Evolutionary conservation across 2,888 invertebrate species (phyloP), one percentile per base, ranked within the genome.

Genomic region (Dynastes grantii): DNA sequence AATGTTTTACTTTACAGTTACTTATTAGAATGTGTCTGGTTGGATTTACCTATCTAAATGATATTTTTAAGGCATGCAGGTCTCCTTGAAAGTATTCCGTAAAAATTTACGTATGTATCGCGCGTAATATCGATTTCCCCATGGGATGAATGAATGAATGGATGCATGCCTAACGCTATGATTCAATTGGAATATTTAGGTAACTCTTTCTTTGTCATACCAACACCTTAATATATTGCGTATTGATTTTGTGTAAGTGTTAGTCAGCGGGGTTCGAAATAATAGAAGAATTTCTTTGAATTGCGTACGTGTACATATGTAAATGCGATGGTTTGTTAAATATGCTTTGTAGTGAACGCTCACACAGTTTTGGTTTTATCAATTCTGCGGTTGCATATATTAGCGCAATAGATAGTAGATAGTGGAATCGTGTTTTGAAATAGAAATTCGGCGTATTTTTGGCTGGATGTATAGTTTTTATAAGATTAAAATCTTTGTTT

Each of bases 131-230:
- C 40, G 22, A 65, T 65, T 65, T 65, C 65, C n/a, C 65, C 65
- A 65, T 11, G 9, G 16, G 37, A 65, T 45, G 29, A n/a, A 65
- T 65, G 37, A 8, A 45, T 45, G 45, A 45, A 45, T 45, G 40
- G 37, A 65, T 40, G 27, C 65, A 65, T 65, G 37, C 40, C 37
- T 45, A 65, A 45, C 13, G n/a, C 22, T 37, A 11, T 65, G 65
- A 65, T 65, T 65, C 65, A 65, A 65, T 65, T 13, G 37, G 45
- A 11, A 65, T 65, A 45, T 65, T 65, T 65, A 16, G 45, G 65
- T 65, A 65, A 22, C 65, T 65, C 16, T 65, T 22, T 65, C 37
- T 45, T 13, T 40, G 1, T 11, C n/a, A 22, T 22, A 37, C 65
- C 65, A n/a, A 65, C 65, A 45, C 65, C 40, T 40, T 65, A 65